Conservation (phyloP, 2,888 invertebrate species). For the Ichneumoninae sp. region DNA sequence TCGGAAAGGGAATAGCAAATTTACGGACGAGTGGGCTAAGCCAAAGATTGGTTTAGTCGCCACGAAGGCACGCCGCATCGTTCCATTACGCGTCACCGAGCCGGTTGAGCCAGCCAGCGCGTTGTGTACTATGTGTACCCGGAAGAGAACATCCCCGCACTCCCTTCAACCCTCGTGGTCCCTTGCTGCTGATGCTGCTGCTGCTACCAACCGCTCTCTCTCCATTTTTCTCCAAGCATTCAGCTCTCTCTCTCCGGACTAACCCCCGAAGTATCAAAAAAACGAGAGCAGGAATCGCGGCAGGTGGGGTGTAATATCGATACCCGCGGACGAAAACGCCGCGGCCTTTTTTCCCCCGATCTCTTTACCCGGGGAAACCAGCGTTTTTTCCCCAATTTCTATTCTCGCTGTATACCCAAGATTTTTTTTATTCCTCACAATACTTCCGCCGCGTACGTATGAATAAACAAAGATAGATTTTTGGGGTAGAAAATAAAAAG, state of each 20-base stretch:
- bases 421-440: slow-evolving; percentile 46
- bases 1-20: slow-evolving; percentile 73
- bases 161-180: slow-evolving; percentile 67
- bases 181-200: slow-evolving; percentile 40
- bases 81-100: slow-evolving; percentile 83
- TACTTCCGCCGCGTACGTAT: slow-evolving; percentile 49
- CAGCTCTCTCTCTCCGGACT: slow-evolving; percentile 63
- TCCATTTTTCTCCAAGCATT: slow-evolving; percentile 63
- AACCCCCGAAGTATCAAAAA: slow-evolving; percentile 72
- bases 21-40: slow-evolving; percentile 82
- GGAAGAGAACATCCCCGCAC: slow-evolving; percentile 69
- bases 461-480: slow-evolving; percentile 67
- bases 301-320: slow-evolving; percentile 80
- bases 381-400: slow-evolving; percentile 58
- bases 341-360: slow-evolving; percentile 42
- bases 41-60: slow-evolving; percentile 84
- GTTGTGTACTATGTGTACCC: slow-evolving; percentile 35
- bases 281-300: slow-evolving; percentile 72
- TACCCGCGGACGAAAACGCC: slow-evolving; percentile 69
- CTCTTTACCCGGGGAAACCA: slow-evolving; percentile 34
- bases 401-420: slow-evolving; percentile 55
- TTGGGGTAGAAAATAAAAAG: slow-evolving; percentile 44
- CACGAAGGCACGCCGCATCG: slow-evolving; percentile 82
- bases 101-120: slow-evolving; percentile 73
- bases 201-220: slow-evolving; percentile 17